Base-by-base conservation (phyloP, 2,113 vertebrate genomes). In the Mystacornis crossleyi region DNA sequence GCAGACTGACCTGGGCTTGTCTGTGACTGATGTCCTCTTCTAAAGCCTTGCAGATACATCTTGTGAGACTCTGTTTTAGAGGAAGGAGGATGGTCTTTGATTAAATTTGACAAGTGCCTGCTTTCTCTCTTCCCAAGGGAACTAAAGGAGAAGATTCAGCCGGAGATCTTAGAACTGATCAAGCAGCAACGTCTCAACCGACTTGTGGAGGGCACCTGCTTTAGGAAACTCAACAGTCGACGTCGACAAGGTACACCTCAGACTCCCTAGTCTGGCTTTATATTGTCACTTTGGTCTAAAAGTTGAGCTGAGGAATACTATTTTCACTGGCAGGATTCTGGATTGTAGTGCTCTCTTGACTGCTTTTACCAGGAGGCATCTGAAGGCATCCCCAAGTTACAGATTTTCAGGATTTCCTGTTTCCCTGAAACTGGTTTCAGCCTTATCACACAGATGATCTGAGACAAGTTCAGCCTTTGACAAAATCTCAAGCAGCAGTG, bases 121-220 rank as follows among this genome's bases (percentile, higher is more conserved):
- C 50, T 95, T 95, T 81, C 36, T 94, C 33, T 94, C 85, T 47
- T 90, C 81, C 58, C 51, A 97, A 99, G 99, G 98, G 99, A 99
- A 97, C 99, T 99, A 86, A 99, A 99, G 95, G 99, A 99, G 98
- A 99, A 99, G 98, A 99, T 99, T 97, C 99, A 99, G 96, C 99
- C 99, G 2, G 99, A 99, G 98, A 99, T 99, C 98, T 98, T 99
- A 98, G 99, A 99, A 98, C 97, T 99, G 96, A 99, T 99, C 97
- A 99, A 99, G 96, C 99, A 99, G 91, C 99, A 99, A 94, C 98
- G 99, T 92, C 99, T 99, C 89, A 99, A 99, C 98, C 99, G 99
- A 60, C 98, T 99, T 23, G 99, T 99, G 93, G 99, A 99, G 87
- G 99, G 99, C 87, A 99, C 99, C 95, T 99, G 99, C 98, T 99